Evolutionary conservation across 2,113 vertebrate species (phyloP).

Genomic region (Mohoua ochrocephala): DNA sequence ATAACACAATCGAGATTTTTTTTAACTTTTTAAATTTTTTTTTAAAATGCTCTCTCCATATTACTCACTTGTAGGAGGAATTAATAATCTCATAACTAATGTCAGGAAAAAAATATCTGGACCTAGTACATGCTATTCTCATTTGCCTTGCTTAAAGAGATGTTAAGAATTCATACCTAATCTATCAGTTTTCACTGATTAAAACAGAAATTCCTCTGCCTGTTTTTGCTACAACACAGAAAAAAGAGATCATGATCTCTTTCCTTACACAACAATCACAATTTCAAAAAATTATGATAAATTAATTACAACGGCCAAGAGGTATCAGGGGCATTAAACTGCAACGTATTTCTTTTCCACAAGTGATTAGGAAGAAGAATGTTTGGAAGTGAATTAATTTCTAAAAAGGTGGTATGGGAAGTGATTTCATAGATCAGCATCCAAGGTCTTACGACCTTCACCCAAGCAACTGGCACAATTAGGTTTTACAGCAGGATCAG

Average conservation of each 20-base stretch:
- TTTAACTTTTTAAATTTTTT: background rate
- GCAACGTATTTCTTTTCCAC: background rate
- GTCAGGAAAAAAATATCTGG: background rate
- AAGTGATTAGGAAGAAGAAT: background rate
- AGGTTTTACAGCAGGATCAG: background rate
- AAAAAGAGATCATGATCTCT: background rate
- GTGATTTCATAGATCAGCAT: background rate
- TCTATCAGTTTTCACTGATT: background rate
- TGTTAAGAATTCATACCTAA: background rate
- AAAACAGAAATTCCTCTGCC: background rate
- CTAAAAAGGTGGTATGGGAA: background rate
- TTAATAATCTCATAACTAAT: background rate
- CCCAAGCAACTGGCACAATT: background rate
- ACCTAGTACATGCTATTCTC: background rate
- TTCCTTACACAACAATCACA: background rate
- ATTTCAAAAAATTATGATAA: background rate
- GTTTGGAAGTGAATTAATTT: background rate
- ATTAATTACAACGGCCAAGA: background rate
- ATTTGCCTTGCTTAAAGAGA: background rate
- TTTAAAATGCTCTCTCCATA: accelerated
- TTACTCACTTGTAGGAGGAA: background rate
- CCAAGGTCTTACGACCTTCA: background rate
- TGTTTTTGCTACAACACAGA: background rate
- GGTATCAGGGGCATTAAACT: background rate
- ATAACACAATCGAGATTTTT: background rate